Percentiles rank a stretch among this genome's conserved stretches.
Conservation (phyloP, 2,797 vertebrate species). For the Sebastes dallii region DNA sequence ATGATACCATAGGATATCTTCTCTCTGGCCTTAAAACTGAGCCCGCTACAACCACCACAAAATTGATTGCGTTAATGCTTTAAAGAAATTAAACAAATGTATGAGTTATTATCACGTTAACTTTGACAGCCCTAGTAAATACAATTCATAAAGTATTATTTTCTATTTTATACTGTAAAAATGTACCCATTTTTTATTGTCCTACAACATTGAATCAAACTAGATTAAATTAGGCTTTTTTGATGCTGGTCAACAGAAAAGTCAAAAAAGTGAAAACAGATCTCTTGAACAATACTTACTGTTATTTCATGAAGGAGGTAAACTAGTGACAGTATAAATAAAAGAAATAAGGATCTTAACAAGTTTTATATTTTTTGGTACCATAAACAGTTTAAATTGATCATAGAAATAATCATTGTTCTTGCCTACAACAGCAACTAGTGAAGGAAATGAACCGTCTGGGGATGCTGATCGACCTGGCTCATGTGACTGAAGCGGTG, state of each 20-base stretch:
- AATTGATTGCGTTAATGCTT: too few species aligned
- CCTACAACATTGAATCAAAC: not conserved
- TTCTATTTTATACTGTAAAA: not conserved
- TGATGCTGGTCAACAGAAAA: not conserved
- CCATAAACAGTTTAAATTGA: not conserved
- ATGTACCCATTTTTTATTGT: not conserved
- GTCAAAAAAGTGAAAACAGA: not conserved
- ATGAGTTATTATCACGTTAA: too few species aligned
- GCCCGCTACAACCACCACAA: too few species aligned
- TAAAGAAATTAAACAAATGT: too few species aligned
- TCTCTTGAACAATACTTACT: not conserved
- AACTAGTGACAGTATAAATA: not conserved
- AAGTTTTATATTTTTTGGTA: not conserved
- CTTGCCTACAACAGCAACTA: slow-evolving; percentile 73
- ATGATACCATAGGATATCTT: too few species aligned
- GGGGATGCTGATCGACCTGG: slow-evolving; percentile 92
- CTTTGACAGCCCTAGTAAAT: not conserved
- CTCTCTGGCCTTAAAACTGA: too few species aligned
- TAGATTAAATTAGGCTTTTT: not conserved
- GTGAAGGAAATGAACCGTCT: slow-evolving; percentile 93
- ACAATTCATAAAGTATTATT: not conserved
- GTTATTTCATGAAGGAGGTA: too few species aligned
- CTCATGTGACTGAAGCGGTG: slow-evolving; percentile 87
- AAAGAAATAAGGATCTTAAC: not conserved
- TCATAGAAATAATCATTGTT: not conserved